Evolutionary conservation across 2,113 vertebrate species (phyloP).

Genomic region (Crypturellus undulatus): DNA sequence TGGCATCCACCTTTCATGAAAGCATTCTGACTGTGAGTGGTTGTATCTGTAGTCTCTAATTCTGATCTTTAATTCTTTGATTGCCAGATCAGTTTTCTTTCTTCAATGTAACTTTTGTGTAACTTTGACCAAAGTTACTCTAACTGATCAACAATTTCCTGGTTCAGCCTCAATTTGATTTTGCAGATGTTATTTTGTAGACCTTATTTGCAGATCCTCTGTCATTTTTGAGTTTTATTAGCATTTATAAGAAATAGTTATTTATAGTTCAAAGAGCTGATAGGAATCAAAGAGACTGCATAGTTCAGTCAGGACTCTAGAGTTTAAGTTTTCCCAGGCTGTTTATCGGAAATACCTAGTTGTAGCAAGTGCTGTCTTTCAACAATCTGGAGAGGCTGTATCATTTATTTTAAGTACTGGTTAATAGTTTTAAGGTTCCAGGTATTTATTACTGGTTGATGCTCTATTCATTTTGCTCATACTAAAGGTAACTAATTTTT

Average conservation of each 20-base stretch:
- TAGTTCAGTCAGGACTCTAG: neutral
- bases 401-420: neutral
- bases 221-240: neutral
- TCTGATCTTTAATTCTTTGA: neutral
- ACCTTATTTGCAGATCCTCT: neutral
- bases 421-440: neutral
- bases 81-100: neutral
- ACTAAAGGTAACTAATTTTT: neutral
- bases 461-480: neutral
- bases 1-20: neutral
- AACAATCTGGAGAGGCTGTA: neutral
- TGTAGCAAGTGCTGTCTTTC: neutral
- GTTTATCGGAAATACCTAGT: neutral
- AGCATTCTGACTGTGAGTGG: neutral
- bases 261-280: neutral
- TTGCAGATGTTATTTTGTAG: neutral
- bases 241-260: neutral
- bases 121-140: neutral
- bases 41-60: neutral
- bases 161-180: neutral
- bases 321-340: neutral
- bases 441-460: neutral
- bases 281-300: neutral
- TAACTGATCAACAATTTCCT: neutral
- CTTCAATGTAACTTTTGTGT: neutral